Evolutionary conservation across 92 coral and sea anemone species (phyloP).

Genomic region (Heteractis magnifica): DNA sequence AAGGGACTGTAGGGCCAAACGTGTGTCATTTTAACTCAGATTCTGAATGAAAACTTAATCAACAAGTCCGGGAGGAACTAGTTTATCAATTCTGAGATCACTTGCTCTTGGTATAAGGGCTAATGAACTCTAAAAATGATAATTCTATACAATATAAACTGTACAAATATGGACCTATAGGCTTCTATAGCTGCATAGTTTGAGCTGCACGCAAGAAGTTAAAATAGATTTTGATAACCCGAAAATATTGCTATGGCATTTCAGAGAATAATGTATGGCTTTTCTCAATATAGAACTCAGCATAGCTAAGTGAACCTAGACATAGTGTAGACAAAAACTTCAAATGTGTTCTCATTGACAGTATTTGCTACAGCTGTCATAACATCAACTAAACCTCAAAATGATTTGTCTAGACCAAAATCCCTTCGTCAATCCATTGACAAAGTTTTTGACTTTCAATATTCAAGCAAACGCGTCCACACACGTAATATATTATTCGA

Average conservation of each 20-base stretch:
- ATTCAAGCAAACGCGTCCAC: background rate
- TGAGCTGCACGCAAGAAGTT: no score
- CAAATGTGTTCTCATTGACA: background rate
- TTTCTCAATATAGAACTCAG: background rate
- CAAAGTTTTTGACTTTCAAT: background rate
- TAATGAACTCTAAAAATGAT: no score
- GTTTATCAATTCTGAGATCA: background rate
- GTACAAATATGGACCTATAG: no score
- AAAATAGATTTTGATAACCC: no score
- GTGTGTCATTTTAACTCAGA: background rate
- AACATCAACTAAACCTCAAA: background rate
- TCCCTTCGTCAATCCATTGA: background rate
- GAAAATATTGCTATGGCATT: no score
- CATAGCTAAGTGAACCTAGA: background rate
- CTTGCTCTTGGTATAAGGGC: no score
- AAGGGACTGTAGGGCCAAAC: background rate
- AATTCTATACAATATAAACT: no score
- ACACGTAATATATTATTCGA: background rate
- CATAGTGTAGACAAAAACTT: background rate
- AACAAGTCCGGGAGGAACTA: no score
- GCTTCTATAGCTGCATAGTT: no score
- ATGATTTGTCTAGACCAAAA: conserved; percentile 2
- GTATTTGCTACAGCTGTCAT: background rate
- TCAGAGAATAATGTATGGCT: no score
- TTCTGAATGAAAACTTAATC: background rate